Evolutionary conservation across 2,888 invertebrate genomes (phyloP), one percentile per base, ranked within the genome.

Genomic region (Tyria jacobaeae): DNA sequence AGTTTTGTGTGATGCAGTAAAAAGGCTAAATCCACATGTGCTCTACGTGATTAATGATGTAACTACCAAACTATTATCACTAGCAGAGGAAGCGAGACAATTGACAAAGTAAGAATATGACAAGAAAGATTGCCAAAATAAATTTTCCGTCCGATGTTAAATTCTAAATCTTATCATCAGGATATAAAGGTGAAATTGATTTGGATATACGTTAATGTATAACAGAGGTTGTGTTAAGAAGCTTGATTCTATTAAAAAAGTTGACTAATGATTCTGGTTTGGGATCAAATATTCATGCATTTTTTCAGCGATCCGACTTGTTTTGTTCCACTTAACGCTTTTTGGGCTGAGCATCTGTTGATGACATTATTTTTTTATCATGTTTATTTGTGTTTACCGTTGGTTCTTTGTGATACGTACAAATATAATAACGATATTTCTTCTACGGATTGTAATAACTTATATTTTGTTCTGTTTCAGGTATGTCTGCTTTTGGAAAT

Each of bases 191-290:
- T 70, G 61, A 75, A 51, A 80, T 70, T 84, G 0, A 21, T 49
- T 35, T 51, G 12, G 1, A 41, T 6, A 10, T 37, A 24, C 15
- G 34, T 25, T 4, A 21, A 44, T 17, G 35, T 34, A 54, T 48
- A 21, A n/a, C 25, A 52, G 47, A 58, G 34, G 57, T 51, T 41
- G 56, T 34, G 34, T 53, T 9, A 64, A 62, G 57, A 69, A n/a
- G 58, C 59, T 37, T 66, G 59, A 61, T 57, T 73, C 57, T 64
- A 76, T 76, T 89, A 91, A 93, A 92, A 90, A 93, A 89, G 79
- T 90, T 93, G 92, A 94, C 92, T 93, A 94, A 94, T 93, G 94
- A 92, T 90, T 91, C 89, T 91, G 89, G 92, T 92, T 90, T 89
- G 80, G 86, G 86, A 92, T 92, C 92, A 91, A 91, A 92, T 89